Evolutionary conservation across 2,888 invertebrate species (phyloP).

Genomic region (Choreutis nemorana): DNA sequence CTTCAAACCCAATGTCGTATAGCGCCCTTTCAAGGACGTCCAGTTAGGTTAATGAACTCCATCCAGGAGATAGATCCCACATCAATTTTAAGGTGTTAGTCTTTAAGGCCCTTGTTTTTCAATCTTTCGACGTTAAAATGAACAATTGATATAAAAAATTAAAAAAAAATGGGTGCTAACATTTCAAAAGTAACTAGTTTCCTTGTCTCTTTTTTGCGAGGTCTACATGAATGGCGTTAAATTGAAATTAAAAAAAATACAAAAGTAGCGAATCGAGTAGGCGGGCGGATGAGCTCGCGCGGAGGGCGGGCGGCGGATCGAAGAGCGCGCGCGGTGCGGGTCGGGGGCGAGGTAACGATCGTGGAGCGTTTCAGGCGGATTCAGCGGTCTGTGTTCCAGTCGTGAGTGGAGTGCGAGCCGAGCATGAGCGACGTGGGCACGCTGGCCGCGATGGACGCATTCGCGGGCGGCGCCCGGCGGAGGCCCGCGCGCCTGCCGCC

Average conservation of each 20-base stretch:
- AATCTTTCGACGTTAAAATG: no score
- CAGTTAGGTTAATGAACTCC: no score
- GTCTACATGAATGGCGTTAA: constrained; percentile 56
- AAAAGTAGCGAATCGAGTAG: constrained; percentile 49
- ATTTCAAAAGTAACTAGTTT: no score
- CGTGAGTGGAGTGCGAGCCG: constrained; percentile 51
- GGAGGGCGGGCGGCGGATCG: constrained; percentile 60
- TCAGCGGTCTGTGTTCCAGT: constrained; percentile 55
- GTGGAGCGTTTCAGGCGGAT: constrained; percentile 10
- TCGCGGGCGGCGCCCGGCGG: constrained; percentile 60
- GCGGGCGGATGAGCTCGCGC: constrained; percentile 43
- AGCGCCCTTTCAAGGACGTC: no score
- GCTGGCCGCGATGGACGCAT: constrained; percentile 64
- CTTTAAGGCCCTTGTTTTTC: no score
- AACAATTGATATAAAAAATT: no score
- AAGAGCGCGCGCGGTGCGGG: constrained; percentile 55
- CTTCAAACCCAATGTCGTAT: no score
- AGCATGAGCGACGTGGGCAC: constrained; percentile 65
- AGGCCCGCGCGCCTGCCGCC: constrained; percentile 56
- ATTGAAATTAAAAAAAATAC: constrained; percentile 65
- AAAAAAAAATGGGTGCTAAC: no score
- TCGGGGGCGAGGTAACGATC: constrained; percentile 30
- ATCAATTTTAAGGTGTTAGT: no score
- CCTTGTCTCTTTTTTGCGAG: no score
- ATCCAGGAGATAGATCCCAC: no score